phyloP scores from a whole-genome alignment of 2,888 invertebrate genomes.

The Himalopsyche japonica region DNA sequence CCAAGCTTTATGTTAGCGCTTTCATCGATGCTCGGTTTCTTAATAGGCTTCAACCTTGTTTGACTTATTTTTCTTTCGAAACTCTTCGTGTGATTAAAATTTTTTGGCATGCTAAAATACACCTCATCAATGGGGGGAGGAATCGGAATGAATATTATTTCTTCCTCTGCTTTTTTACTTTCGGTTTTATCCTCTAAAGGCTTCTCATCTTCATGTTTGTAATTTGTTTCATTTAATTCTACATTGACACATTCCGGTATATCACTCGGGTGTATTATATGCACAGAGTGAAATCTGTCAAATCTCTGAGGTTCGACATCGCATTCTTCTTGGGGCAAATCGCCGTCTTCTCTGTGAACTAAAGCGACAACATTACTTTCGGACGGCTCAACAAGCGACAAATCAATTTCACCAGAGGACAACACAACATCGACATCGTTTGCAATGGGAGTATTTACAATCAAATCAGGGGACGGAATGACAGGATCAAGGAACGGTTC shows the following conservation, averaged over 20 bases:
- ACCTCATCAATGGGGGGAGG: constrained; percentile 52
- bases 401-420: constrained; percentile 47
- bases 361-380: constrained; percentile 27
- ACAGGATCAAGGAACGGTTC: constrained; percentile 40
- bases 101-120: constrained; percentile 36
- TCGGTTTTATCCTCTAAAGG: not conserved
- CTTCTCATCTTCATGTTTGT: not conserved
- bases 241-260: not conserved
- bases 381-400: constrained; percentile 13
- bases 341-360: constrained; percentile 25
- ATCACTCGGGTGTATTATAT: not conserved
- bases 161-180: not conserved
- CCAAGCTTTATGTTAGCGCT: constrained; percentile 46
- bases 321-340: not conserved
- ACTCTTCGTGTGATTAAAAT: constrained; percentile 37
- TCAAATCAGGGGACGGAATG: constrained; percentile 27
- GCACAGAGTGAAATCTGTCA: not conserved
- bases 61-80: not conserved
- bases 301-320: not conserved
- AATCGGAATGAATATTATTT: not conserved
- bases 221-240: not conserved
- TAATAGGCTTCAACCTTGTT: not conserved
- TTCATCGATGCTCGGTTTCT: not conserved
- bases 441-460: constrained; percentile 48
- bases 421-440: constrained; percentile 53